A percentile compares a stretch with the other conserved stretches of the same genome.
Conservation (phyloP, 1,140 invertebrate genomes). For the Drosophila orena region DNA sequence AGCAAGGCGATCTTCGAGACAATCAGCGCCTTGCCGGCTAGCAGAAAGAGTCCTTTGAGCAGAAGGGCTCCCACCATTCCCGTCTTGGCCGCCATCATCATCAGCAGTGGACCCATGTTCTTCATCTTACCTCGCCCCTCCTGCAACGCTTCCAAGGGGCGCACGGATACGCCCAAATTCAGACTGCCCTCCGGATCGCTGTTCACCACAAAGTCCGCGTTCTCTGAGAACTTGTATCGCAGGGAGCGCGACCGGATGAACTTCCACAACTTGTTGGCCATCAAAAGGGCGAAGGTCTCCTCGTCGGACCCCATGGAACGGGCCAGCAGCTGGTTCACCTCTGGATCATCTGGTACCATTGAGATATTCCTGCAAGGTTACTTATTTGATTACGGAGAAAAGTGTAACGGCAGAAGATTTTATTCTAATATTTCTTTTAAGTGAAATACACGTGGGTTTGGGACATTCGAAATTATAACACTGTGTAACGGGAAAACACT, state of each 20-base stretch:
- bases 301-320: constrained; percentile 87
- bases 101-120: constrained; percentile 90
- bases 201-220: constrained; percentile 89
- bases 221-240: constrained; percentile 89
- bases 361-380: constrained; percentile 61
- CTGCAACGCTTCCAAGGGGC: constrained; percentile 86
- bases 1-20: constrained; percentile 93
- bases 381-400: neutral
- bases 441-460: too few species aligned
- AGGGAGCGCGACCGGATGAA: constrained; percentile 90
- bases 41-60: constrained; percentile 91
- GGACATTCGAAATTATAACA: too few species aligned
- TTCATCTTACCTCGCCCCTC: constrained; percentile 90
- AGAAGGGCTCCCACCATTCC: constrained; percentile 91
- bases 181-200: constrained; percentile 89
- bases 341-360: constrained; percentile 71
- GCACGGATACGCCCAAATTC: constrained; percentile 90
- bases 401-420: too few species aligned
- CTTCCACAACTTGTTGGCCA: constrained; percentile 90
- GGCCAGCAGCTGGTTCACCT: constrained; percentile 77
- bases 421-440: too few species aligned
- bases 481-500: too few species aligned
- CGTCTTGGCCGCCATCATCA: constrained; percentile 91
- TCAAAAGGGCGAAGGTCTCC: constrained; percentile 89
- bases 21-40: constrained; percentile 93